Evolutionary conservation across 2,888 invertebrate genomes (phyloP).

Genomic region (Caenorhabditis imperialis): DNA sequence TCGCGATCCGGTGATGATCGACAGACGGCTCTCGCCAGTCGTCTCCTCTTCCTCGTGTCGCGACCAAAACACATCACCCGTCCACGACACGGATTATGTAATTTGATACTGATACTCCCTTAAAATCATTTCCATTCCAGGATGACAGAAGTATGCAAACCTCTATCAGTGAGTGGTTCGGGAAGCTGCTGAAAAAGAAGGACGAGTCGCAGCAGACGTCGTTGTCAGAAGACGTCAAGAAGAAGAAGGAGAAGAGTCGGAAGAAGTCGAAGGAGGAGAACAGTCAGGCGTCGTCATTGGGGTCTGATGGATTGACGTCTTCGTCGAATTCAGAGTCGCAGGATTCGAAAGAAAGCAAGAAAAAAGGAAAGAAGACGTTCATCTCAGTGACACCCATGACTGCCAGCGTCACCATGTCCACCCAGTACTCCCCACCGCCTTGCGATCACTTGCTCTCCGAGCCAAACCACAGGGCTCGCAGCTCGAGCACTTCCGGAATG

Average conservation of each 20-base stretch:
- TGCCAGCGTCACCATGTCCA: conserved; percentile 44
- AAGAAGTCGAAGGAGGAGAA: conserved; percentile 35
- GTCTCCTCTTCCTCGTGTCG: conserved; percentile 4
- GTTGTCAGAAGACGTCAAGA: conserved; percentile 33
- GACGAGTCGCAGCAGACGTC: conserved; percentile 57
- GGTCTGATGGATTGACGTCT: conserved; percentile 19
- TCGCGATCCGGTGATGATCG: conserved; percentile 17
- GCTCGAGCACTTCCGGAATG: conserved; percentile 60
- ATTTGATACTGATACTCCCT: background rate
- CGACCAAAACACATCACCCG: conserved; percentile 47
- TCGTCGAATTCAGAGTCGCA: conserved; percentile 20
- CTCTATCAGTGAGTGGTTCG: conserved; percentile 59
- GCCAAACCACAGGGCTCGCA: conserved; percentile 47
- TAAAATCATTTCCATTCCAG: conserved; percentile 8
- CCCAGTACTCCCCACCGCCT: conserved; percentile 54
- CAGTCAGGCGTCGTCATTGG: conserved; percentile 37
- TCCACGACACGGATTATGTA: conserved; percentile 34
- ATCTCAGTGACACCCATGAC: conserved; percentile 28
- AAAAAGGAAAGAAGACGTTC: conserved; percentile 12
- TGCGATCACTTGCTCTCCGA: conserved; percentile 28
- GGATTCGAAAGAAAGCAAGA: conserved; percentile 4
- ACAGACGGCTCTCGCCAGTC: conserved; percentile 24
- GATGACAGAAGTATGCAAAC: conserved; percentile 52
- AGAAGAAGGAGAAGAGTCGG: conserved; percentile 26
- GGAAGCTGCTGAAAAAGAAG: conserved; percentile 42